A percentile compares a stretch with the other conserved stretches of the same genome.
Conservation (phyloP, 2,888 invertebrate genomes). For the Cotesia congregata region DNA sequence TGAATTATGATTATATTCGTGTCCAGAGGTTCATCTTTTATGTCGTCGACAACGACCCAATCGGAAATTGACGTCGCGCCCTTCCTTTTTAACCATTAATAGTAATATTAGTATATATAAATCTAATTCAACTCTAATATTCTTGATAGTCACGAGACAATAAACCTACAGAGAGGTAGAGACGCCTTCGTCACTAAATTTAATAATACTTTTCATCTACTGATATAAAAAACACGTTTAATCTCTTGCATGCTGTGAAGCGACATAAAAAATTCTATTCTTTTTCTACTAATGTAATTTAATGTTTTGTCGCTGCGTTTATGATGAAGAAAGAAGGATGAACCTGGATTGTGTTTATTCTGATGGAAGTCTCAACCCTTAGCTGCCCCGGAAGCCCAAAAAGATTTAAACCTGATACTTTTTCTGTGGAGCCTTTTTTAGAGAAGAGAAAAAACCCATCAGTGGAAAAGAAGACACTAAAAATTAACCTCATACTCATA, state of each 20-base stretch:
- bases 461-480: constrained; percentile 40
- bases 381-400: constrained; percentile 54
- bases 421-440: constrained; percentile 48
- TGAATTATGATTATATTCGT: too few species aligned
- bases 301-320: background rate
- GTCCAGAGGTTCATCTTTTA: constrained; percentile 36
- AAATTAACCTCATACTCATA: constrained; percentile 36
- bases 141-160: constrained; percentile 4
- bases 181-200: background rate
- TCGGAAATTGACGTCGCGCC: constrained; percentile 67
- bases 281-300: background rate
- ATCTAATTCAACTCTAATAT: background rate
- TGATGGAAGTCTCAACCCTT: constrained; percentile 35
- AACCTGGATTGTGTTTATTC: constrained; percentile 21
- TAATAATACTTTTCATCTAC: background rate
- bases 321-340: background rate
- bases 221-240: background rate
- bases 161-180: background rate
- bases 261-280: background rate
- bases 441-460: constrained; percentile 38
- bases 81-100: constrained; percentile 11
- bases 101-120: background rate
- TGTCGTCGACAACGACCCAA: constrained; percentile 56
- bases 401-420: constrained; percentile 62
- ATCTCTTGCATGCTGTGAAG: background rate